Evolutionary conservation across 1,140 invertebrate genomes (phyloP), one percentile per base, ranked within the genome.

Genomic region (Drosophila sucinea): DNA sequence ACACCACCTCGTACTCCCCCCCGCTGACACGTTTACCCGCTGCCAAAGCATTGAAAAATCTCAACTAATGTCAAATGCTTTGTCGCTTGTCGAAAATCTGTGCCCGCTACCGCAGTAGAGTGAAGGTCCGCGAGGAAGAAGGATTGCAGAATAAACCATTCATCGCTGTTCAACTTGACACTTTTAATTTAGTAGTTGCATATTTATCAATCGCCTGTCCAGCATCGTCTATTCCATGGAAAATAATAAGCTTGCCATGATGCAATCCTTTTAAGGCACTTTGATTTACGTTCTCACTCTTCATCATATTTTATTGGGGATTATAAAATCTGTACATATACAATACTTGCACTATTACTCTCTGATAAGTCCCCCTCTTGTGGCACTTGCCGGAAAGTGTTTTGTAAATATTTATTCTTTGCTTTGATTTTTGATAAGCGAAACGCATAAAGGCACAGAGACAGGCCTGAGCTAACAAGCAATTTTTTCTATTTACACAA

Each of bases 21-120:
- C 51, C 38, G 62, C 57, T 55, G 67, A 89, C 84, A 87, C 79
- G 65, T 80, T 83, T 67, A 29, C 70, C 70, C 60, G 17, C 58
- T 40, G 54, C 25, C 25, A 60, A 70, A 75, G 63, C 84, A 80
- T 89, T 87, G 80, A 71, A 83, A 73, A 86, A 87, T 89, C 79
- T 87, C 73, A 65, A 74, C 83, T 89, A 89, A 87, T 87, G 83
- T 77, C 80, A 73, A 89, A 80, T 70, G 70, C 83, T 86, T 86
- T 86, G 79, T 89, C 70, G 83, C 23, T 79, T 72, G 76, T 63
- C 74, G 66, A 68, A 55, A 30, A 51, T 27, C 44, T 27, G 35
- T 11, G 35, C 35, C 11, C 11, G 35, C 35, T 10, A 38, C 35
- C 35, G 7, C 23, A 51, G 23, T 8, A 8, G 6, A 27, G 27